phyloP scores from a whole-genome alignment of 2,797 vertebrate genomes.

The Rhyacichthys aspro region DNA sequence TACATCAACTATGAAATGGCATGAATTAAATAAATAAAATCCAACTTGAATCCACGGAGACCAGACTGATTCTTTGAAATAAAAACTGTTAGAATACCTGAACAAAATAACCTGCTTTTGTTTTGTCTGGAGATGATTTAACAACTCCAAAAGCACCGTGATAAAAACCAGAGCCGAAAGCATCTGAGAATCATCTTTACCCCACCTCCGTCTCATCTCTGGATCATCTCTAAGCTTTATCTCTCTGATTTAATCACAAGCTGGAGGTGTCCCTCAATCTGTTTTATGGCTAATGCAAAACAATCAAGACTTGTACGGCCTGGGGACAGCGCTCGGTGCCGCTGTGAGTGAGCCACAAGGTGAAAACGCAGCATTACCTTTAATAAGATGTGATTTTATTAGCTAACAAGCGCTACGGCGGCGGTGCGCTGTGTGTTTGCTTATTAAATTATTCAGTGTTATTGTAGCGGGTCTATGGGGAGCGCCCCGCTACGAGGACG shows the following conservation, averaged over 20 bases:
- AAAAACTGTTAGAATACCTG: too few relatives aligned
- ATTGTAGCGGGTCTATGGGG: conserved; percentile 49
- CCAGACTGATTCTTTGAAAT: too few relatives aligned
- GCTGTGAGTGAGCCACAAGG: conserved; percentile 18
- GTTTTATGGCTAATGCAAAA: conserved; percentile 41
- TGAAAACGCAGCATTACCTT: conserved; percentile 42
- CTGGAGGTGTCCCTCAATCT: conserved; percentile 30
- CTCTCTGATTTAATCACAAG: conserved; percentile 40
- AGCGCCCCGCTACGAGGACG: conserved; percentile 30
- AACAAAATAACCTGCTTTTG: too few relatives aligned
- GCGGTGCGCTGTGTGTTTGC: conserved; percentile 51
- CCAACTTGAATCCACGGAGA: too few relatives aligned
- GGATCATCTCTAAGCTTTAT: conserved; percentile 38
- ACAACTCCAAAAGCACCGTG: too few relatives aligned
- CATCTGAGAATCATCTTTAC: too few relatives aligned
- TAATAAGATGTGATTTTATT: conserved; percentile 78
- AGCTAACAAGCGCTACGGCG: conserved; percentile 73
- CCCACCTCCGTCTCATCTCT: conserved; percentile 5
- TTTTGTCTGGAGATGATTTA: too few relatives aligned
- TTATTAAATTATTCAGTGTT: conserved; percentile 77
- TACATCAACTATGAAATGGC: too few relatives aligned
- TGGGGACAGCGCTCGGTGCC: conserved; percentile 25
- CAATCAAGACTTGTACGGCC: conserved; percentile 29
- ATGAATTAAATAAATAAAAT: too few relatives aligned
- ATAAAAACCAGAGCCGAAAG: too few relatives aligned